Evolutionary conservation across 2,888 invertebrate species (phyloP).

Genomic region (Fragum sueziense): DNA sequence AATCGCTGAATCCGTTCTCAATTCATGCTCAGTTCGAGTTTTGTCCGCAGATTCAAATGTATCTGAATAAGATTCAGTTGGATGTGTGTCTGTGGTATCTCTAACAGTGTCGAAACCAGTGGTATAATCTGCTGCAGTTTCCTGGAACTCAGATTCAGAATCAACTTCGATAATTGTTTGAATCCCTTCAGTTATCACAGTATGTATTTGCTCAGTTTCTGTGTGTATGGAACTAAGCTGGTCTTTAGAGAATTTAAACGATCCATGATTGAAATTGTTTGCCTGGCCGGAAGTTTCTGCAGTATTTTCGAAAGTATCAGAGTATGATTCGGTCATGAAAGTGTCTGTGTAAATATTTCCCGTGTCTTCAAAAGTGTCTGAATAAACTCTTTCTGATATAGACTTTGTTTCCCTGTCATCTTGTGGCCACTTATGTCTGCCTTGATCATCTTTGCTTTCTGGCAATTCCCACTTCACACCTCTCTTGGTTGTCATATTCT

Average conservation of each 20-base stretch:
- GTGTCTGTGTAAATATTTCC: constrained; percentile 53
- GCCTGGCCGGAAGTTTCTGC: not conserved
- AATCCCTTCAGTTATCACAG: constrained; percentile 32
- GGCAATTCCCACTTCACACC: constrained; percentile 46
- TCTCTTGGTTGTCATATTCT: constrained; percentile 20
- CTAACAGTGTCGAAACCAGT: constrained; percentile 27
- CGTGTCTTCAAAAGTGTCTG: constrained; percentile 47
- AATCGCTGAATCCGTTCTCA: constrained; percentile 3
- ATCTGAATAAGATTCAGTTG: constrained; percentile 52
- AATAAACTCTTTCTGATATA: constrained; percentile 39
- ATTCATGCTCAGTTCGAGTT: constrained; percentile 36
- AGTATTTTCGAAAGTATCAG: constrained; percentile 46
- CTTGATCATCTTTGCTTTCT: constrained; percentile 9
- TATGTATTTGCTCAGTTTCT: constrained; percentile 23
- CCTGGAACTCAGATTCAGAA: constrained; percentile 23
- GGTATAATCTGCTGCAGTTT: constrained; percentile 2
- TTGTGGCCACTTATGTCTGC: constrained; percentile 10
- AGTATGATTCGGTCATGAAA: constrained; percentile 49
- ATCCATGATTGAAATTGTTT: not conserved
- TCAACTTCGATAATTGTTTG: constrained; percentile 51
- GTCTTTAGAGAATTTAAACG: constrained; percentile 6
- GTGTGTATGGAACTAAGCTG: constrained; percentile 38
- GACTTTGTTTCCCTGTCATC: constrained; percentile 28
- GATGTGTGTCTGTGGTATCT: constrained; percentile 40
- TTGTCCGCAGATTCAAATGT: constrained; percentile 54